These are phyloP conservation scores for Amitus sp. DNA, from an alignment of 2,888 invertebrate species.

Conservation along the genomic window DNA sequence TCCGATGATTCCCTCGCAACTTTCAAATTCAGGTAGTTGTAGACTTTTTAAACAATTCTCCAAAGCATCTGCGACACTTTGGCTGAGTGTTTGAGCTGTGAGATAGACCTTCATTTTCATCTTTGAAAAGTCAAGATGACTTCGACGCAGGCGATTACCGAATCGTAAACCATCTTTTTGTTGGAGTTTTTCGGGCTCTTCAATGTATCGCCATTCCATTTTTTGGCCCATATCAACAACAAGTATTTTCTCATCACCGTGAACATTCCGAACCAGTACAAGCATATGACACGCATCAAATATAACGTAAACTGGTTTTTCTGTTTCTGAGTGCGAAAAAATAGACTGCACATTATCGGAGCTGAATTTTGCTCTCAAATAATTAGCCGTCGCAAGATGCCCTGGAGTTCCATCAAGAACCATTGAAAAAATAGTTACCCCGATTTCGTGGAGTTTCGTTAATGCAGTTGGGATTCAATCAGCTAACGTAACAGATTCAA, in stretches of 20 bases:
- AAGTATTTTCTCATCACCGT: neutral
- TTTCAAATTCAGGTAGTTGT: constrained; percentile 26
- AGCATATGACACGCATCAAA: constrained; percentile 21
- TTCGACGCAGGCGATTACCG: constrained; percentile 21
- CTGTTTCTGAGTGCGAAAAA: neutral
- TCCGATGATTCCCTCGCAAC: constrained; percentile 32
- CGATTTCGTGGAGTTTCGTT: constrained; percentile 21
- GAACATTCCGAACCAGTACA: constrained; percentile 7
- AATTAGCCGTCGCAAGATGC: constrained; percentile 29
- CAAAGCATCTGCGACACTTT: constrained; percentile 45
- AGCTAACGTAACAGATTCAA: constrained; percentile 12
- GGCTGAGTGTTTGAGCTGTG: constrained; percentile 42
- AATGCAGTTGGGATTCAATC: constrained; percentile 15
- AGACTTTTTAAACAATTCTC: constrained; percentile 17
- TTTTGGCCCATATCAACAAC: neutral
- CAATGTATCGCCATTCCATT: neutral
- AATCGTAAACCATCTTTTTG: neutral
- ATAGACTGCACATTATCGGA: no score
- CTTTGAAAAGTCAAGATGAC: constrained; percentile 23
- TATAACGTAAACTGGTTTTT: constrained; percentile 3
- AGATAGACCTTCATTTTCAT: constrained; percentile 38
- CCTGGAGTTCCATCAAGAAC: constrained; percentile 30
- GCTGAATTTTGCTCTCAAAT: constrained; percentile 19
- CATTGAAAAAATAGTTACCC: constrained; percentile 26
- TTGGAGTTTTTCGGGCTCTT: neutral